Base-by-base conservation (phyloP, 1,140 invertebrate genomes). In the Ruditapes philippinarum region DNA sequence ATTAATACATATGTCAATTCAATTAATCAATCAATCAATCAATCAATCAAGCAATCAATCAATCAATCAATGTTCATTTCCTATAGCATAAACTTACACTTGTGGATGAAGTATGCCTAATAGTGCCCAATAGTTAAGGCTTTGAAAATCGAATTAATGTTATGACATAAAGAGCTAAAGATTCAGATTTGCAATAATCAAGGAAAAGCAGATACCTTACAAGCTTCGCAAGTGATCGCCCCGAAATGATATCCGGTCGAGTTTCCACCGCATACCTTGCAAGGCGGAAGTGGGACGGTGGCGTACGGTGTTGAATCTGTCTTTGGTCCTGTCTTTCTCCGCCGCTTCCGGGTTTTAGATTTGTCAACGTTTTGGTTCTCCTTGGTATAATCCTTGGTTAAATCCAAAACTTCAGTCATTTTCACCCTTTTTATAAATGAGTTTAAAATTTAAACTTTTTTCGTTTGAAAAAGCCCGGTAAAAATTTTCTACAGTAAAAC, bases 241-340 rank as follows among this genome's bases (percentile, higher is more conserved):
- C 96, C 96, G 91, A 96, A 96, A 90, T 96, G 96, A 40, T 95
- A 94, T 12, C 96, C 96, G 11, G 94, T 94, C 9, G 96, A 94
- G 31, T 92, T 94, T 51, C 96, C 96, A 22, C 94, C 94, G 89
- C 96, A 96, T 12, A 96, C 95, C 80, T 93, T 91, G 92, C 96
- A 96, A 2, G 94, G 94, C 2, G 90, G 90, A 19, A 91, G 79
- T 25, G 65, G 88, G 14, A 87, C 70, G 22, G 65, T 85, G 7
- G 65, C 12, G 57, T 74, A 45, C 25, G 62, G 17, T 3, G 51
- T 12, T 0, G 42, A 49, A 0, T 22, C 49, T 22, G 19, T 25
- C 70, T 33, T 40, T 25, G 45, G 28, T 51, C 57, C 42, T 33
- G 0, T 11, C 25, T 40, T 51, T 76, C 42, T 76, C 25, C 17